Conservation (phyloP, 2,888 invertebrate species). For the Drosophila ezoana region DNA sequence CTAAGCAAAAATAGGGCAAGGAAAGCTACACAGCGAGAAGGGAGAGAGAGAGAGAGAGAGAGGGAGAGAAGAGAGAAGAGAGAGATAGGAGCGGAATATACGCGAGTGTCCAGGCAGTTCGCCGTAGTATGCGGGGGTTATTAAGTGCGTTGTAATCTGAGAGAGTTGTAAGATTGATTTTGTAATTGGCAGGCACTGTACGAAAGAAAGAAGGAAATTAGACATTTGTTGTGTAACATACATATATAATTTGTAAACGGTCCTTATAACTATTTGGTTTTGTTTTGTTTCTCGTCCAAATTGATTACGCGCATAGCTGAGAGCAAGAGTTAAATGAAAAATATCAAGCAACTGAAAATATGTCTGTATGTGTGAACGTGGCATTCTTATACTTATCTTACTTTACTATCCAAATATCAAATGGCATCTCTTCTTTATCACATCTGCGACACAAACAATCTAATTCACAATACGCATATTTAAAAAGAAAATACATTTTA, state of each 20-base stretch:
- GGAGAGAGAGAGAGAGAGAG: neutral
- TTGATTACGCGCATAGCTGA: slow-evolving; percentile 17
- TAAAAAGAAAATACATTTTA: slow-evolving; percentile 41
- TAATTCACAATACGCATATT: slow-evolving; percentile 36
- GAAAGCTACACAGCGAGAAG: neutral
- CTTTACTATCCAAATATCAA: slow-evolving; percentile 16
- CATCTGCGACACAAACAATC: slow-evolving; percentile 24
- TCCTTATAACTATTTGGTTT: slow-evolving; percentile 6
- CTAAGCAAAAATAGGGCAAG: slow-evolving; percentile 32
- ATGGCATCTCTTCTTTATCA: slow-evolving; percentile 22
- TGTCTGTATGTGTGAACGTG: slow-evolving; percentile 31
- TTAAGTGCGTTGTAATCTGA: slow-evolving; percentile 59
- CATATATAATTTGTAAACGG: slow-evolving; percentile 22
- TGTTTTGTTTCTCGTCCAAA: slow-evolving; percentile 39
- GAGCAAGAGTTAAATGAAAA: neutral
- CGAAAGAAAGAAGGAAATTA: slow-evolving; percentile 20
- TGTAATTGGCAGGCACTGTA: slow-evolving; percentile 67
- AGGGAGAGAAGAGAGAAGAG: neutral
- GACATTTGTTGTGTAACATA: slow-evolving; percentile 50
- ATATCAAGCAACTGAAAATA: slow-evolving; percentile 16
- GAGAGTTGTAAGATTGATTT: slow-evolving; percentile 80
- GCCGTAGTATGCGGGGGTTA: slow-evolving; percentile 7
- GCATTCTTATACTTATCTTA: slow-evolving; percentile 26
- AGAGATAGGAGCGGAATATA: slow-evolving; percentile 3
- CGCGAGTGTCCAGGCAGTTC: slow-evolving; percentile 12